Evolutionary conservation across 2,797 vertebrate genomes (phyloP).

Genomic region (Lerista edwardsae): DNA sequence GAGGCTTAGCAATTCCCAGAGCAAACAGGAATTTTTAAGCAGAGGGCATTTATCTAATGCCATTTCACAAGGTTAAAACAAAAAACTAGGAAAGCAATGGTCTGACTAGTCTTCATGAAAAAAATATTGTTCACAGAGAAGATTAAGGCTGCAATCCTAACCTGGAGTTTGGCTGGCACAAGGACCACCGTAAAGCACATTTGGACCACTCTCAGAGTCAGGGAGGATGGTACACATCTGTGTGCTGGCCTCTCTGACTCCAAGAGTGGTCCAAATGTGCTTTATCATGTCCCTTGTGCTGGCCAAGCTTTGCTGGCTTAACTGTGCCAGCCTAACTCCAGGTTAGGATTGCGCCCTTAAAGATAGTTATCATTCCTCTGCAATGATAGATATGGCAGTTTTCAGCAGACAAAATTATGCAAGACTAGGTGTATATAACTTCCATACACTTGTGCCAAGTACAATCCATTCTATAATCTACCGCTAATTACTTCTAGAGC

Average conservation of each 20-base stretch:
- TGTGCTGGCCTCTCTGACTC: too few species aligned
- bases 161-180: too few species aligned
- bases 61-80: conserved; percentile 40
- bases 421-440: neutral
- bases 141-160: too few species aligned
- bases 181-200: too few species aligned
- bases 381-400: neutral
- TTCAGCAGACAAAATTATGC: neutral
- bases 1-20: conserved; percentile 60
- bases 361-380: conserved; percentile 31
- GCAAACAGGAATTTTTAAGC: conserved; percentile 64
- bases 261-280: too few species aligned
- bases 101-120: conserved; percentile 34
- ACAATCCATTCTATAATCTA: neutral
- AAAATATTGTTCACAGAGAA: neutral
- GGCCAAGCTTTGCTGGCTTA: too few species aligned
- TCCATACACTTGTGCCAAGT: neutral
- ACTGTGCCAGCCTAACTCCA: too few species aligned
- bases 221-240: too few species aligned
- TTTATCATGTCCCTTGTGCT: too few species aligned
- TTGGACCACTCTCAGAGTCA: too few species aligned
- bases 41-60: conserved; percentile 45
- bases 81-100: conserved; percentile 39
- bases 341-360: too few species aligned
- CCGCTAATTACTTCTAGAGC: neutral